Conservation (phyloP, 2,888 invertebrate genomes). For the Sinopyrophorus schimmeli region DNA sequence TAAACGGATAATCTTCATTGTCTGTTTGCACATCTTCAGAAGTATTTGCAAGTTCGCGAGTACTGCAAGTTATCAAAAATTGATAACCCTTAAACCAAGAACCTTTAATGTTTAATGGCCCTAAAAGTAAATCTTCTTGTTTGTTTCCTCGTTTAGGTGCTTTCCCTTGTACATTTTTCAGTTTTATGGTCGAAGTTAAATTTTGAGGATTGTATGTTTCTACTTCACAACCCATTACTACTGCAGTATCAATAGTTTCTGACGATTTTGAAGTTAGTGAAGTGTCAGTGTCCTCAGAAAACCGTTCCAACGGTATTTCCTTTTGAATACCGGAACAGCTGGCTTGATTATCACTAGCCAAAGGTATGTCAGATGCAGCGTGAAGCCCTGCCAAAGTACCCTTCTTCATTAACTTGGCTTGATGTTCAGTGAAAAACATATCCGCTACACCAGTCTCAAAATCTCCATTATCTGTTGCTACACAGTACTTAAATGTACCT, state of each 20-base stretch:
- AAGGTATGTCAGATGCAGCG: background rate
- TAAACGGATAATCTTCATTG: constrained; percentile 61
- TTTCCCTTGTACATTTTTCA: constrained; percentile 60
- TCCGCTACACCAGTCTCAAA: constrained; percentile 58
- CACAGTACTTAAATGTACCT: constrained; percentile 54
- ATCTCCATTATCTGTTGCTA: constrained; percentile 49
- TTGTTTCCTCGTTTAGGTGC: constrained; percentile 58
- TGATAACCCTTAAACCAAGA: constrained; percentile 60
- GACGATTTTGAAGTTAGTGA: too few species aligned
- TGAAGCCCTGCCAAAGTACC: background rate
- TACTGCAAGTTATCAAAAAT: constrained; percentile 64
- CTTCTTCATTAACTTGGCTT: constrained; percentile 58
- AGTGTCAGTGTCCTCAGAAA: background rate
- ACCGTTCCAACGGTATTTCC: background rate
- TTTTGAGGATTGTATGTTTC: constrained; percentile 22
- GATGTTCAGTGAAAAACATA: constrained; percentile 62
- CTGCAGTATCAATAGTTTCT: too few species aligned
- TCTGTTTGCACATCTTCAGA: constrained; percentile 58
- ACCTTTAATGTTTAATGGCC: constrained; percentile 59
- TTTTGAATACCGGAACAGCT: constrained; percentile 16
- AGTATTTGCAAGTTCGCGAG: constrained; percentile 38
- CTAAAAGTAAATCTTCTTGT: constrained; percentile 58
- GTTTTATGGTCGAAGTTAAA: constrained; percentile 38
- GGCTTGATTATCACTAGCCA: background rate
- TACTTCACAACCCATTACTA: constrained; percentile 59